phyloP scores from a whole-genome alignment of 2,113 vertebrate genomes.

The Podilymbus podiceps region DNA sequence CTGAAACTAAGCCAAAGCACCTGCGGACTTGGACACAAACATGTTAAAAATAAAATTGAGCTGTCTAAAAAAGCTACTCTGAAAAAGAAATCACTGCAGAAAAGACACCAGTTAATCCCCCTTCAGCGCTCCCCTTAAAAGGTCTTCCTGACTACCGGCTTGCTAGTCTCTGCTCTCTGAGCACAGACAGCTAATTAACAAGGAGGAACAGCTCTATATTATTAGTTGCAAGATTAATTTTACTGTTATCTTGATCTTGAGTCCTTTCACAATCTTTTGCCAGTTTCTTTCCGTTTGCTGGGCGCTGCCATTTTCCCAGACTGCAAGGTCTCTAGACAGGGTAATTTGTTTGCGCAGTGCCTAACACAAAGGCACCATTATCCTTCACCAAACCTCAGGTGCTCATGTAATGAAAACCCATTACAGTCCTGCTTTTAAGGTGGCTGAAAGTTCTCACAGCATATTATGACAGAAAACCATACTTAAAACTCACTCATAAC shows the following conservation, averaged over 20 bases:
- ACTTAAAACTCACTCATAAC: not conserved
- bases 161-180: not conserved
- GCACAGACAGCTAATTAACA: not conserved
- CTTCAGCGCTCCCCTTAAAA: not conserved
- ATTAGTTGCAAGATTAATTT: slow-evolving; percentile 17
- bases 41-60: not conserved
- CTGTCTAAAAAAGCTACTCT: not conserved
- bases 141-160: not conserved
- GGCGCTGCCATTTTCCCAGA: not conserved
- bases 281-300: not conserved
- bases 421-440: not conserved
- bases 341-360: not conserved
- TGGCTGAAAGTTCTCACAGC: not conserved
- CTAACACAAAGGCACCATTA: slow-evolving; percentile 31
- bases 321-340: not conserved
- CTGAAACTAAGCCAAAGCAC: not conserved
- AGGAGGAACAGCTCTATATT: not conserved
- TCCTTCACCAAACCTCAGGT: not conserved
- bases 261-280: not conserved
- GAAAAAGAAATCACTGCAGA: not conserved
- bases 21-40: not conserved
- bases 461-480: not conserved
- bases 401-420: not conserved
- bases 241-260: not conserved
- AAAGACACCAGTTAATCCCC: not conserved